These are phyloP conservation scores for Otis tarda DNA, from an alignment of 2,113 vertebrate genomes.

Conservation along the genomic window DNA sequence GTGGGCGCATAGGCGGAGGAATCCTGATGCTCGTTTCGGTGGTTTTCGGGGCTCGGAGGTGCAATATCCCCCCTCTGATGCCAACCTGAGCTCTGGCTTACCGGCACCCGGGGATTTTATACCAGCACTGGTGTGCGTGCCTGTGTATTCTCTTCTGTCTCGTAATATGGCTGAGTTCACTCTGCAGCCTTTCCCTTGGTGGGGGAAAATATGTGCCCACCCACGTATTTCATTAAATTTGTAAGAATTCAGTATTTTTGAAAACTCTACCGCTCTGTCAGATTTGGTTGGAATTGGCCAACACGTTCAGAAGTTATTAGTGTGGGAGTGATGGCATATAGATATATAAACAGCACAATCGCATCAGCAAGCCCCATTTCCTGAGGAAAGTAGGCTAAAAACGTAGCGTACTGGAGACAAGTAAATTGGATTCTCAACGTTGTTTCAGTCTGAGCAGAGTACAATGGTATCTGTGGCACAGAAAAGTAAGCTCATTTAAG, in stretches of 20 bases:
- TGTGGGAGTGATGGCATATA: constrained; percentile 67
- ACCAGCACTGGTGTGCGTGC: not conserved
- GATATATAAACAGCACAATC: constrained; percentile 68
- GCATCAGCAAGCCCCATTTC: constrained; percentile 58
- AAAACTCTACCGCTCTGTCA: constrained; percentile 56
- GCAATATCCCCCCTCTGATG: not conserved
- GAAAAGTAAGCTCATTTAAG: not conserved
- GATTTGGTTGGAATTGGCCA: constrained; percentile 65
- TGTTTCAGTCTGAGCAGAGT: not conserved
- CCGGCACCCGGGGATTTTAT: not conserved
- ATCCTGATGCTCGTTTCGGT: not conserved
- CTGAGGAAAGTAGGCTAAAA: constrained; percentile 63
- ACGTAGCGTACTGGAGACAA: constrained; percentile 37
- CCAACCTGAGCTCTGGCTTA: not conserved
- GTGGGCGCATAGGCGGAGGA: not conserved
- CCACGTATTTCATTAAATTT: constrained; percentile 66
- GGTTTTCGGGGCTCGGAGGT: not conserved
- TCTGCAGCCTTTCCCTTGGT: constrained; percentile 37
- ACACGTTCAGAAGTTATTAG: constrained; percentile 70
- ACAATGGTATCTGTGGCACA: not conserved
- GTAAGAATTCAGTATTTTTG: constrained; percentile 62
- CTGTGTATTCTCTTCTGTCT: constrained; percentile 1
- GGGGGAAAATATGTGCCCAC: constrained; percentile 38
- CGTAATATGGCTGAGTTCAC: constrained; percentile 15
- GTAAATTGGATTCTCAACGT: constrained; percentile 1